Evolutionary conservation across 2,113 vertebrate species (phyloP).

Genomic region (Gymnogyps californianus): DNA sequence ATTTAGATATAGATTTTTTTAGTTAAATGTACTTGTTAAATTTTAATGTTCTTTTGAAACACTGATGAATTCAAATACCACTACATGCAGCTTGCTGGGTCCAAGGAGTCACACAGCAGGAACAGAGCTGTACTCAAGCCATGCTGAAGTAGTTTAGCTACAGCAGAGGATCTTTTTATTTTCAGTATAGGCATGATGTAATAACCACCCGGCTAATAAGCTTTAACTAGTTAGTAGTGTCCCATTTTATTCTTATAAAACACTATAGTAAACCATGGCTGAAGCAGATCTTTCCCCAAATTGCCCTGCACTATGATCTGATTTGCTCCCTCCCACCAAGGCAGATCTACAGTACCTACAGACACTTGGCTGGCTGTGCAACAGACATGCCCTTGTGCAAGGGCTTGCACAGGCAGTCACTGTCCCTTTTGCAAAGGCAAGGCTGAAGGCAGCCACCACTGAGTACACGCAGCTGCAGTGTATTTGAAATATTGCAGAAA

Average conservation of each 20-base stretch:
- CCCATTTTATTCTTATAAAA: background rate
- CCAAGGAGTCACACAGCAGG: background rate
- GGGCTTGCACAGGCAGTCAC: background rate
- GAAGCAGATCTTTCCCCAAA: background rate
- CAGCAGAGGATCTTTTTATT: background rate
- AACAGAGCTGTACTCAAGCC: background rate
- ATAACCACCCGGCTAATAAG: background rate
- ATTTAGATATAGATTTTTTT: slow-evolving; percentile 52
- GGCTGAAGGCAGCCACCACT: background rate
- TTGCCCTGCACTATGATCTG: background rate
- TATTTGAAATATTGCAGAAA: background rate
- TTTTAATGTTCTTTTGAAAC: slow-evolving; percentile 58
- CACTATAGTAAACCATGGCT: background rate
- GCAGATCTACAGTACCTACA: background rate
- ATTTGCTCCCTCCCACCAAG: background rate
- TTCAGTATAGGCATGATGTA: background rate
- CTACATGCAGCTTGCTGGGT: background rate
- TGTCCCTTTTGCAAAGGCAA: background rate
- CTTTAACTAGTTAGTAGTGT: background rate
- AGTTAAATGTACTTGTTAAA: slow-evolving; percentile 58
- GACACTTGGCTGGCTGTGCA: background rate
- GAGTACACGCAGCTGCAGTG: background rate
- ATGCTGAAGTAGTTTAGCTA: background rate
- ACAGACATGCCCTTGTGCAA: background rate
- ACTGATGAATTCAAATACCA: slow-evolving; percentile 23